Percentiles rank a stretch among this genome's conserved stretches.
phyloP scores from a whole-genome alignment of 2,113 vertebrate genomes.

The Arenaria interpres region DNA sequence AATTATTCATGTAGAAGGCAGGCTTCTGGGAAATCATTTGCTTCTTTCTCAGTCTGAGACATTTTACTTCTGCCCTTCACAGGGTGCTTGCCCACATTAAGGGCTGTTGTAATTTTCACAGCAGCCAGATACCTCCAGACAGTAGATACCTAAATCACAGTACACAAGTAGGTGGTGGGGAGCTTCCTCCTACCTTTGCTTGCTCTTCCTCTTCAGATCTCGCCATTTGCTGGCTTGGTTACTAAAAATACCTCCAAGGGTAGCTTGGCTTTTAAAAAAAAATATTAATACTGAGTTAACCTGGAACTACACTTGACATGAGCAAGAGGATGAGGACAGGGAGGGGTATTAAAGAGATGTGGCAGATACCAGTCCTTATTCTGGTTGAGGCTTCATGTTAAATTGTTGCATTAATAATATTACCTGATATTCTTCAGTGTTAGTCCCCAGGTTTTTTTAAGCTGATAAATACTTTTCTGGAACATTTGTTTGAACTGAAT shows the following conservation, averaged over 20 bases:
- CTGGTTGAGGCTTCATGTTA: neutral
- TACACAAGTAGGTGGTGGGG: too few species aligned
- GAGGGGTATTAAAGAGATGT: neutral
- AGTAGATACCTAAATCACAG: neutral
- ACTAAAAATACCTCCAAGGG: neutral
- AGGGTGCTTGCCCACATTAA: accelerated
- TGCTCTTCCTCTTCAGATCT: neutral
- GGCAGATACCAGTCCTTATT: neutral
- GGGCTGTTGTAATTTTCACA: accelerated
- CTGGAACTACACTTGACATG: neutral
- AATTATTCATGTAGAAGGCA: neutral
- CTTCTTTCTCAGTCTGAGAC: neutral
- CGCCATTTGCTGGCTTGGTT: neutral
- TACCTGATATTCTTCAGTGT: neutral
- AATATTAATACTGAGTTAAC: neutral
- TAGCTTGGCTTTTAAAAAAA: neutral
- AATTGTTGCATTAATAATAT: neutral
- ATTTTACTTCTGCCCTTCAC: neutral
- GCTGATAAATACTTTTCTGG: neutral
- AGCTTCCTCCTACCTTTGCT: neutral
- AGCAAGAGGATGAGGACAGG: neutral
- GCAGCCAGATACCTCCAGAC: neutral
- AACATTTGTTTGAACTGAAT: neutral
- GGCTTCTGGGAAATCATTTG: neutral
- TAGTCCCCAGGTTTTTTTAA: neutral